Conservation (phyloP, 2,888 invertebrate species). For the Diogma glabrata region DNA sequence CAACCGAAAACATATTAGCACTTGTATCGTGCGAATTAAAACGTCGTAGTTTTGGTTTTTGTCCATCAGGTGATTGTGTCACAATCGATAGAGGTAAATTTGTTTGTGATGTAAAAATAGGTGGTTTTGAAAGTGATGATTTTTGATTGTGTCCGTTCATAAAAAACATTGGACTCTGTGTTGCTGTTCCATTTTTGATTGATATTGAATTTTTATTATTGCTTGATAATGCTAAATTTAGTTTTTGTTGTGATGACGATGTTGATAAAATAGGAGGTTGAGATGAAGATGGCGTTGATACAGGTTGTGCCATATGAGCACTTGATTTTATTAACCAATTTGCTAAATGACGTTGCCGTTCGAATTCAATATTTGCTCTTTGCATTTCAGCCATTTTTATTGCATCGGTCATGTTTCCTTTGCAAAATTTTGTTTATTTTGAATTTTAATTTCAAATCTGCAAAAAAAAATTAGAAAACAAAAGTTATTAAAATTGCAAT, state of each 20-base stretch:
- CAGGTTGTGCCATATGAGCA: conserved; percentile 32
- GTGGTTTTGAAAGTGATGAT: conserved; percentile 21
- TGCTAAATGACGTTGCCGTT: conserved; percentile 37
- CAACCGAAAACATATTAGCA: conserved; percentile 38
- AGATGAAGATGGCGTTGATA: neutral
- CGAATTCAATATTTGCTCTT: conserved; percentile 36
- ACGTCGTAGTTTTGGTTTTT: conserved; percentile 34
- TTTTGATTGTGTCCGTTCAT: neutral
- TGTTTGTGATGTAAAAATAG: conserved; percentile 24
- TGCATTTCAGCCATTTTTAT: conserved; percentile 35
- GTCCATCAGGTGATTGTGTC: conserved; percentile 28
- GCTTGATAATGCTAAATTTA: conserved; percentile 10
- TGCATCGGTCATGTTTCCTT: conserved; percentile 30
- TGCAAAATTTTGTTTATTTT: too few species aligned
- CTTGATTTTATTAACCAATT: conserved; percentile 38
- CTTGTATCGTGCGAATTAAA: conserved; percentile 37
- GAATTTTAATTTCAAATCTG: too few species aligned
- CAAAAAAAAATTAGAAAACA: too few species aligned
- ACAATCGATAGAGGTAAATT: conserved; percentile 26
- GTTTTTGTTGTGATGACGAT: conserved; percentile 23
- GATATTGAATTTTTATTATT: conserved; percentile 13
- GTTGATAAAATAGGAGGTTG: conserved; percentile 17
- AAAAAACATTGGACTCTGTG: conserved; percentile 26
- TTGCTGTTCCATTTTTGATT: conserved; percentile 21
- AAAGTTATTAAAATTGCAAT: too few species aligned